Conservation (phyloP, 2,888 invertebrate genomes). For the Tetheella fluctuosa region DNA sequence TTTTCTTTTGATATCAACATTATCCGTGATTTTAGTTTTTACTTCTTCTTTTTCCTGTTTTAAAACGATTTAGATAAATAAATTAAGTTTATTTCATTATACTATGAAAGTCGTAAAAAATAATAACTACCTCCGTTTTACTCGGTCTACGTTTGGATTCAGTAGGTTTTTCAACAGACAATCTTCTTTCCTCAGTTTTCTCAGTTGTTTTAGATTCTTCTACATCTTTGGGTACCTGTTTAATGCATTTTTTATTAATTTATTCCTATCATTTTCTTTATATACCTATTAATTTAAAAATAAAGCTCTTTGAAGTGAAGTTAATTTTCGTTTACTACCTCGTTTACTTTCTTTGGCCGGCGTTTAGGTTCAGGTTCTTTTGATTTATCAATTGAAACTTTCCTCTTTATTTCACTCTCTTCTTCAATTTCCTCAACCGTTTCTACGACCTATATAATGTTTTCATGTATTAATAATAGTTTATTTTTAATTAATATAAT, state of each 20-base stretch:
- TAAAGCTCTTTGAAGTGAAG: background rate
- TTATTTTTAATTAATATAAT: background rate
- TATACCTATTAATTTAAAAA: background rate
- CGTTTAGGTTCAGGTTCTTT: constrained; percentile 34
- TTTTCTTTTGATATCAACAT: constrained; percentile 35
- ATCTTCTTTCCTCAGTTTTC: constrained; percentile 23
- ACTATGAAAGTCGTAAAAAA: too few relatives aligned
- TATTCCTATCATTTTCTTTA: background rate
- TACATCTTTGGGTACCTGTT: background rate
- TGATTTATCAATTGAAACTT: constrained; percentile 31
- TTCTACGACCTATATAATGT: constrained; percentile 47
- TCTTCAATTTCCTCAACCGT: constrained; percentile 47
- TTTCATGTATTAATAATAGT: constrained; percentile 13
- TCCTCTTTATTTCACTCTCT: constrained; percentile 46
- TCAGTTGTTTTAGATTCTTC: constrained; percentile 17
- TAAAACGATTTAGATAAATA: background rate
- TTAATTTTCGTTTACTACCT: constrained; percentile 1
- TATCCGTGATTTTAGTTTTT: constrained; percentile 37
- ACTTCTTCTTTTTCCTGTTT: constrained; percentile 19
- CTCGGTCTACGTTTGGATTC: constrained; percentile 29
- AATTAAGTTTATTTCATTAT: background rate
- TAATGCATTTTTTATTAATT: background rate
- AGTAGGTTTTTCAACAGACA: constrained; percentile 26
- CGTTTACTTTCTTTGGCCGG: constrained; percentile 23
- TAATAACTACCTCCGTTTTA: constrained; percentile 40